phyloP scores from a whole-genome alignment of 2,888 invertebrate genomes.

The Panzeria rudis region DNA sequence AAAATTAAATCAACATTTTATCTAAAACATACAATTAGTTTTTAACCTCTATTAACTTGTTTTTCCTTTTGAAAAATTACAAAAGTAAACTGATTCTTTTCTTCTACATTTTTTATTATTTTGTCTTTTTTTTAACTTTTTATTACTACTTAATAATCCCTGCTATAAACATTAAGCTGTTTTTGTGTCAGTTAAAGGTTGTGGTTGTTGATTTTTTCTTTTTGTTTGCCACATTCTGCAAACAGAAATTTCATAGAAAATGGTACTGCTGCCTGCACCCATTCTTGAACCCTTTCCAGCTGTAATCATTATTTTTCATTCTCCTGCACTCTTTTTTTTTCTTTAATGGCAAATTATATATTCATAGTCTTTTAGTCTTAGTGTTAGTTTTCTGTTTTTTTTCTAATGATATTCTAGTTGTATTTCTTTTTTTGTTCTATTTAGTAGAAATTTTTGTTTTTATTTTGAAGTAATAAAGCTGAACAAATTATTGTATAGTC shows the following conservation, averaged over 20 bases:
- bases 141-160: conserved; percentile 51
- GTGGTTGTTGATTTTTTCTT: conserved; percentile 33
- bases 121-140: conserved; percentile 4
- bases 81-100: conserved; percentile 61
- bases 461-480: conserved; percentile 59
- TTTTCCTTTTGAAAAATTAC: conserved; percentile 57
- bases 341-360: conserved; percentile 60
- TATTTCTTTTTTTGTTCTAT: conserved; percentile 19
- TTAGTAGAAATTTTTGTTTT: conserved; percentile 21
- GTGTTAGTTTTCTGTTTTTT: conserved; percentile 44
- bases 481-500: conserved; percentile 61
- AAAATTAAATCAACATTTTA: conserved; percentile 69
- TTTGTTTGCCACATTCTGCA: background rate
- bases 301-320: conserved; percentile 55
- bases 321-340: conserved; percentile 29
- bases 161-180: conserved; percentile 44
- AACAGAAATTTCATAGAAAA: background rate
- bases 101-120: conserved; percentile 12
- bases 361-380: conserved; percentile 61
- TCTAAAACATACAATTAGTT: conserved; percentile 71
- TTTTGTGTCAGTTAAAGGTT: conserved; percentile 36
- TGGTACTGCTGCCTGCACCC: background rate
- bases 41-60: conserved; percentile 71
- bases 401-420: conserved; percentile 11
- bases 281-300: conserved; percentile 59